These are phyloP conservation scores for Herminia tarsipennalis DNA, from an alignment of 2,888 invertebrate species.

Conservation along the genomic window DNA sequence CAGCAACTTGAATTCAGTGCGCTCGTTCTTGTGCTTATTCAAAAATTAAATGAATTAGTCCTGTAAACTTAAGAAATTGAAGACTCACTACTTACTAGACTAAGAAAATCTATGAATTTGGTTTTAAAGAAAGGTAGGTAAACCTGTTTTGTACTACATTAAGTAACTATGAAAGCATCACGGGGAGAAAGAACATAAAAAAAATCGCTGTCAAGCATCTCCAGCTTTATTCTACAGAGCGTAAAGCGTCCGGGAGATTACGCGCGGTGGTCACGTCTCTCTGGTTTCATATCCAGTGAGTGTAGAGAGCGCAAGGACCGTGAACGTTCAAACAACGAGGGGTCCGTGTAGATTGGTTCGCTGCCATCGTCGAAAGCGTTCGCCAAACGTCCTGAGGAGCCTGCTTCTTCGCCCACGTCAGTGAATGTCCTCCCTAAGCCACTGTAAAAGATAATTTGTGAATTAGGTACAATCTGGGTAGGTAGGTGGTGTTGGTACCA, in stretches of 20 bases:
- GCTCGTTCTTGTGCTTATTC: too few species aligned
- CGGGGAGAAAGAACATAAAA: too few species aligned
- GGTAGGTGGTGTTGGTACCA: too few species aligned
- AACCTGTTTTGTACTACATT: too few species aligned
- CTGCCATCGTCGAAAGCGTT: slow-evolving; percentile 93
- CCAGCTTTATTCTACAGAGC: slow-evolving; percentile 11
- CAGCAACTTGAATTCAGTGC: too few species aligned
- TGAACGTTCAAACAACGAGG: slow-evolving; percentile 94
- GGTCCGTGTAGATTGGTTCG: slow-evolving; percentile 97
- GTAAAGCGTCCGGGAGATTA: slow-evolving; percentile 42
- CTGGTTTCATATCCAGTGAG: slow-evolving; percentile 85
- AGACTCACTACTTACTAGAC: too few species aligned
- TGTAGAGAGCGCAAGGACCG: slow-evolving; percentile 89
- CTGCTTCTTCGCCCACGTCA: slow-evolving; percentile 77
- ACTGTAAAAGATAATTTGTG: slow-evolving; percentile 54
- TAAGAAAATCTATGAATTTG: too few species aligned
- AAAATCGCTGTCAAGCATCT: not conserved
- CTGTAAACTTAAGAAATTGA: too few species aligned
- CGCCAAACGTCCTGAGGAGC: slow-evolving; percentile 77
- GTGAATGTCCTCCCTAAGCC: slow-evolving; percentile 76
- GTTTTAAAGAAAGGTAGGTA: too few species aligned
- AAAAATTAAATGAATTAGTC: too few species aligned
- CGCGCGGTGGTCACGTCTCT: slow-evolving; percentile 74
- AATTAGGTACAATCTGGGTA: too few species aligned
- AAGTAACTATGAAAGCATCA: too few species aligned